Conservation (phyloP, 2,888 invertebrate genomes). For the Melanotus villosus region DNA sequence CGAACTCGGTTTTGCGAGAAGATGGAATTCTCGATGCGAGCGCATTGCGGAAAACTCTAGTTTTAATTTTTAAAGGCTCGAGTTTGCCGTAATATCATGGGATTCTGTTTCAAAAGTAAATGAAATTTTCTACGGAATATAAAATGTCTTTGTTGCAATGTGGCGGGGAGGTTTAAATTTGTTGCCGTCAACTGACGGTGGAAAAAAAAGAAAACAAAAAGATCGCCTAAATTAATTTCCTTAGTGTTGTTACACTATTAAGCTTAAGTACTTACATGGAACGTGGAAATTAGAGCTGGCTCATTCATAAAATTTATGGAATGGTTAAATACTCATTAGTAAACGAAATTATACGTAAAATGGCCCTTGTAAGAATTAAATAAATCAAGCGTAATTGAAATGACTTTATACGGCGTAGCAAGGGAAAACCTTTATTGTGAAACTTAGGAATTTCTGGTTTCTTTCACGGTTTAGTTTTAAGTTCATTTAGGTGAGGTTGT, state of each 20-base stretch:
- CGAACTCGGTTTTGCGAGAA: background rate
- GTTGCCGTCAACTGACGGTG: too few species aligned
- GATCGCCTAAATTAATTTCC: background rate
- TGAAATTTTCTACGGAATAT: slow-evolving; percentile 11
- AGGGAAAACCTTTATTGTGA: too few species aligned
- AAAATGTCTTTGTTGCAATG: slow-evolving; percentile 3
- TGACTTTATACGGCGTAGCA: too few species aligned
- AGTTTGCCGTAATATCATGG: slow-evolving; percentile 10
- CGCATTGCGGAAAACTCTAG: background rate
- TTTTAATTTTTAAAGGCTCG: slow-evolving; percentile 10
- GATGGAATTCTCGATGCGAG: slow-evolving; percentile 7
- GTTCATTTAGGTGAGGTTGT: too few species aligned
- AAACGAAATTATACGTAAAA: background rate
- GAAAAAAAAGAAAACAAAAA: background rate
- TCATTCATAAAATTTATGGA: background rate
- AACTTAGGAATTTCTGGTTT: too few species aligned
- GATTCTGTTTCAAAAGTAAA: slow-evolving; percentile 15
- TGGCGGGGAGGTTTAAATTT: background rate
- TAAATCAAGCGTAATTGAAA: too few species aligned
- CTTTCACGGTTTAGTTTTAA: too few species aligned
- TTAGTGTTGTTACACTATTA: too few species aligned
- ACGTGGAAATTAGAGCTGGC: background rate
- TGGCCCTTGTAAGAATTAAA: too few species aligned
- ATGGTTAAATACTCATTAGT: background rate
- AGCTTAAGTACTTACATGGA: too few species aligned